Percentiles rank a stretch among this genome's conserved stretches.
Evolutionary conservation across 1,140 invertebrate genomes (phyloP).

Genomic region (Cotesia vestalis): DNA sequence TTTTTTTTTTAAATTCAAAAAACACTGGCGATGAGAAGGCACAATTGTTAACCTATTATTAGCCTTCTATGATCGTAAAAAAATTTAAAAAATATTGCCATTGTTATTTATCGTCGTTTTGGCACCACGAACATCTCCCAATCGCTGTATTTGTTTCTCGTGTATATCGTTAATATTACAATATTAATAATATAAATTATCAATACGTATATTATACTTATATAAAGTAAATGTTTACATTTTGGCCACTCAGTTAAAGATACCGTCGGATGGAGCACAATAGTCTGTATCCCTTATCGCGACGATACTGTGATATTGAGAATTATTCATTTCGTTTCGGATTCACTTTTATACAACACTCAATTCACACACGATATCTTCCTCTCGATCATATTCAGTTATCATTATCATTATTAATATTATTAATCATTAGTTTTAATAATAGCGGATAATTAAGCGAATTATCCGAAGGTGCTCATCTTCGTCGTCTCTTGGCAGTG

Average conservation of each 20-base stretch:
- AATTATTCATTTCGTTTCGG: constrained; percentile 47
- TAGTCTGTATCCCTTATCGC: constrained; percentile 58
- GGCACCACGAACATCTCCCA: constrained; percentile 58
- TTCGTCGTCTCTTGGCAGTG: constrained; percentile 75
- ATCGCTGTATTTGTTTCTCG: constrained; percentile 26
- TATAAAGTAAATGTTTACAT: constrained; percentile 65
- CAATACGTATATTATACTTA: constrained; percentile 59
- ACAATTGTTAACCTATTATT: constrained; percentile 45
- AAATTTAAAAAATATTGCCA: too few relatives aligned
- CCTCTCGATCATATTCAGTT: constrained; percentile 37
- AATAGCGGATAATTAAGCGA: constrained; percentile 32
- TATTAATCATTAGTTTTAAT: constrained; percentile 37
- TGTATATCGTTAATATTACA: constrained; percentile 30
- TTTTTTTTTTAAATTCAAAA: neutral
- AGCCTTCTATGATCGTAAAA: constrained; percentile 13
- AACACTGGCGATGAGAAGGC: too few relatives aligned
- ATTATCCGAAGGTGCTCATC: constrained; percentile 68
- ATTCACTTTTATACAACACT: constrained; percentile 65
- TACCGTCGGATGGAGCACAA: constrained; percentile 57
- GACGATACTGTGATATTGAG: constrained; percentile 37
- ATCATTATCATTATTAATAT: too few relatives aligned
- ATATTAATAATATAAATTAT: constrained; percentile 34
- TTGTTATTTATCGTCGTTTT: constrained; percentile 48
- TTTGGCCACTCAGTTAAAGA: constrained; percentile 64
- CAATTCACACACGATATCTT: constrained; percentile 19